Evolutionary conservation across 2,888 invertebrate genomes (phyloP), one percentile per base, ranked within the genome.

Genomic region (Rhingia campestris): DNA sequence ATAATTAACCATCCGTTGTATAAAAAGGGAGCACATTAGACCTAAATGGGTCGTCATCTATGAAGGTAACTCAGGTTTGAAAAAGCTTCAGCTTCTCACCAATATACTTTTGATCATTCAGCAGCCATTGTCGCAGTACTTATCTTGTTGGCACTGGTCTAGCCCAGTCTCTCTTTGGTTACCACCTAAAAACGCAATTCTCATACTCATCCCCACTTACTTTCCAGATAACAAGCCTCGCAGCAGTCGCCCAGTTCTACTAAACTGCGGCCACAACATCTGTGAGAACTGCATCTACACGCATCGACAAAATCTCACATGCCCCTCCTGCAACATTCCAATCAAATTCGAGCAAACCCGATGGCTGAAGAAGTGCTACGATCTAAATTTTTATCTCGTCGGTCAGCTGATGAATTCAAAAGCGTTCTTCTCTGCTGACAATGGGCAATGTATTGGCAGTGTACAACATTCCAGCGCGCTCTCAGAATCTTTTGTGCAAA

Each of bases 221-320:
- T 56, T 77, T 86, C 63, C 49, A 86, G 73, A 77, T 49, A 77
- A 77, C 9, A 82, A 61, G 45, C 66, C 61, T 2, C 12, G 67
- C 32, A 87, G 88, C 45, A 81, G 84, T 85, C 90, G 90, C 2
- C 95, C 96, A 0, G 90, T 95, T 32, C 90, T 95, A 45, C 89
- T 95, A 75, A 88, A 92, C 80, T 96, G 96, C 88, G 94, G 94
- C 0, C 96, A 96, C 89, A 92, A 94, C 3, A 92, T 94, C 87
- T 96, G 96, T 87, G 94, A 94, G 86, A 92, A 91, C 59, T 96
- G 96, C 88, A 88, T 94, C 10, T 90, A 74, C 10, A 84, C 82
- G 10, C 58, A 88, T 79, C 87, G 87, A 0, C 73, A 86, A 4
- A 87, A 88, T 5, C 82, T 89, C 9, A 80, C 75, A 0, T 90